phyloP scores from a whole-genome alignment of 1,140 invertebrate genomes.

The Heliconius hermathena region DNA sequence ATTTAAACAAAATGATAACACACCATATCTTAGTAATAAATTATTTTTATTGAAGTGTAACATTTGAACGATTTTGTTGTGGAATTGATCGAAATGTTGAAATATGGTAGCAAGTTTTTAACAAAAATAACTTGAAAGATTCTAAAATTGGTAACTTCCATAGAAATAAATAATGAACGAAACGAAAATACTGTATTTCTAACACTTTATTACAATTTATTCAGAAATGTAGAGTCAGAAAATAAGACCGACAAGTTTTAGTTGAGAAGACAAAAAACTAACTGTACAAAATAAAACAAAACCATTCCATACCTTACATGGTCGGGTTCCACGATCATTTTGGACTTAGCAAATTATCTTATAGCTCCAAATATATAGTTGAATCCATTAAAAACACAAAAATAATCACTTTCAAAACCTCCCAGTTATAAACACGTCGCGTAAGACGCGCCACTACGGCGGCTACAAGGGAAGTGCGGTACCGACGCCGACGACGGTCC shows the following conservation, averaged over 20 bases:
- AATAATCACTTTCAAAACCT: constrained; percentile 67
- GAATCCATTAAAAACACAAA: constrained; percentile 47
- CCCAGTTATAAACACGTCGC: constrained; percentile 76
- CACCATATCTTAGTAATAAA: not conserved
- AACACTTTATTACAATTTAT: not conserved
- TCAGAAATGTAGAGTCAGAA: not conserved
- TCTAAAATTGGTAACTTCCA: not conserved
- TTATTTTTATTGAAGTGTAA: too few species aligned
- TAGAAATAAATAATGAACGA: not conserved
- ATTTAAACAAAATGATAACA: not conserved
- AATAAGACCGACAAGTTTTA: not conserved
- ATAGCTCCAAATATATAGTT: not conserved
- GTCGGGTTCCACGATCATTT: constrained; percentile 79
- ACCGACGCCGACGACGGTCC: constrained; percentile 76
- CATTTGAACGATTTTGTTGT: not conserved
- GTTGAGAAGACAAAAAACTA: not conserved
- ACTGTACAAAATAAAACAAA: not conserved
- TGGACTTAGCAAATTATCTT: constrained; percentile 45
- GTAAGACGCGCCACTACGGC: constrained; percentile 76
- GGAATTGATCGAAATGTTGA: not conserved
- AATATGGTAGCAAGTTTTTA: not conserved
- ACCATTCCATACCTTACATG: constrained; percentile 69
- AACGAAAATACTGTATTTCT: not conserved
- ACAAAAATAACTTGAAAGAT: not conserved
- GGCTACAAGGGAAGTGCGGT: constrained; percentile 73